A percentile compares a stretch with the other conserved stretches of the same genome.
These are phyloP conservation scores for Nematolebias whitei DNA, from an alignment of 2,113 vertebrate genomes.

Conservation along the genomic window DNA sequence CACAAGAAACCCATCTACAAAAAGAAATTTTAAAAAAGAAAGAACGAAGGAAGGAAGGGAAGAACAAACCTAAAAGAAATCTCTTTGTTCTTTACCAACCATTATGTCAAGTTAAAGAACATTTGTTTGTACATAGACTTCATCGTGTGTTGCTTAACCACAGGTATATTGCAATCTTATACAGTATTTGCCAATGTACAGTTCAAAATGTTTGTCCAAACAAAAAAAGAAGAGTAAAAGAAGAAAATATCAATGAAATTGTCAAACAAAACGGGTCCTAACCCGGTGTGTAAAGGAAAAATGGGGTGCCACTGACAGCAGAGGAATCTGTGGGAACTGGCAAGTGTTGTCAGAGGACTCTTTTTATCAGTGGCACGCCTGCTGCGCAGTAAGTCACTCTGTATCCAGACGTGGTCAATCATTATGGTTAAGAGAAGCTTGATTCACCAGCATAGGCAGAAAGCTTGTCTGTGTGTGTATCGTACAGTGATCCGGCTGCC, in stretches of 20 bases:
- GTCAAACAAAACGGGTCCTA: conserved; percentile 56
- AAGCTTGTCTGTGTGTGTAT: conserved; percentile 51
- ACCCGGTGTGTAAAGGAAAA: conserved; percentile 56
- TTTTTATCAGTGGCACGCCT: conserved; percentile 63
- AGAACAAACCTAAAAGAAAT: conserved; percentile 46
- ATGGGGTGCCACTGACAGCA: conserved; percentile 61
- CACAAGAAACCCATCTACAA: conserved; percentile 82
- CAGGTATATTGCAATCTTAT: conserved; percentile 92
- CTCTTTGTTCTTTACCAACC: conserved; percentile 57
- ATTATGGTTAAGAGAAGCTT: conserved; percentile 49
- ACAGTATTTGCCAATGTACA: conserved; percentile 84
- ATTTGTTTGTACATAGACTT: conserved; percentile 96
- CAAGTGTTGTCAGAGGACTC: conserved; percentile 55
- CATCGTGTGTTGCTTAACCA: conserved; percentile 91
- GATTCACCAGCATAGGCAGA: conserved; percentile 71
- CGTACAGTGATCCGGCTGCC: conserved; percentile 54
- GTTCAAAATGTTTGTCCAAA: conserved; percentile 70
- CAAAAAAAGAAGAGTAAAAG: conserved; percentile 25
- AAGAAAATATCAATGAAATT: conserved; percentile 52
- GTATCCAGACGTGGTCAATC: conserved; percentile 61
- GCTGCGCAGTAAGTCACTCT: conserved; percentile 49
- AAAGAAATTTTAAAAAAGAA: conserved; percentile 82
- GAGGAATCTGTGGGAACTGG: conserved; percentile 47
- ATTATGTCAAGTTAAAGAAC: conserved; percentile 83
- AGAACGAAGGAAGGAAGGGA: conserved; percentile 79